Evolutionary conservation across 2,797 vertebrate species (phyloP).

Genomic region (Tangara arthus): DNA sequence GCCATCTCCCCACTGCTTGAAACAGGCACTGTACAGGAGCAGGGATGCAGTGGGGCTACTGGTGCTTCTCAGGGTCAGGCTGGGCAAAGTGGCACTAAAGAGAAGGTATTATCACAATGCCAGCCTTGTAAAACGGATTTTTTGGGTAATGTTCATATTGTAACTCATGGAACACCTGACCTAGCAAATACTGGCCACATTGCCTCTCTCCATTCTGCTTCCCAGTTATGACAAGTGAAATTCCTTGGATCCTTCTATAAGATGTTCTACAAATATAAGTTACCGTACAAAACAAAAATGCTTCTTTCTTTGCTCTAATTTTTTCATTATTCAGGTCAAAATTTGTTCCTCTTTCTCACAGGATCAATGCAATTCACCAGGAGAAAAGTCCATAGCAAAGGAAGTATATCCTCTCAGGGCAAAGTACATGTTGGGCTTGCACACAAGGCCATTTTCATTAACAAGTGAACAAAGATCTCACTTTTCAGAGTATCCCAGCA

Average conservation of each 20-base stretch:
- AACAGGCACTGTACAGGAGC: background rate
- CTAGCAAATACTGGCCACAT: background rate
- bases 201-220: background rate
- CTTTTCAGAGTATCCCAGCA: background rate
- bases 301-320: background rate
- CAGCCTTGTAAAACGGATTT: background rate
- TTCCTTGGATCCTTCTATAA: background rate
- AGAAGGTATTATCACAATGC: background rate
- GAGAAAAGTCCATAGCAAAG: background rate
- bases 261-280: background rate
- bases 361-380: background rate
- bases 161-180: background rate
- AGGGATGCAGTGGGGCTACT: background rate
- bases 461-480: background rate
- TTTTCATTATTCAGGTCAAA: background rate
- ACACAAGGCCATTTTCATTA: background rate
- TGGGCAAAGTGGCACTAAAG: background rate
- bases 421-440: background rate
- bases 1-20: background rate
- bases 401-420: background rate
- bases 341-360: background rate
- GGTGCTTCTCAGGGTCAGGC: background rate
- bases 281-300: background rate
- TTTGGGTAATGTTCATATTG: background rate
- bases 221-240: background rate